Base-by-base conservation (phyloP, 2,888 invertebrate genomes). In the Drosophila fulvimacula region DNA sequence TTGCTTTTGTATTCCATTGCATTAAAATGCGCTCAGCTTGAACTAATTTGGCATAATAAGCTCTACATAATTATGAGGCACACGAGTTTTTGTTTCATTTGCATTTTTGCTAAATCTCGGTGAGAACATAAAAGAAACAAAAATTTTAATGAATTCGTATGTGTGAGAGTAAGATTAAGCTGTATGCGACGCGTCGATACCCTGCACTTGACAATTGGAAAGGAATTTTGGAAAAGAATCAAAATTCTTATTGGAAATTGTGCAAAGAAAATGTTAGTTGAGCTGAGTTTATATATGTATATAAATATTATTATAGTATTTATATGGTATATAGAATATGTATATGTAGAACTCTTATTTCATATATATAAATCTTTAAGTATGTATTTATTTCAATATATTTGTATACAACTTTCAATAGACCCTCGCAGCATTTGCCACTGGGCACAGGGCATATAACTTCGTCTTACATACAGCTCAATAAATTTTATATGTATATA, bases 31-130 rank as follows among this genome's bases (percentile, higher is more conserved):
- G 49, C 51, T 27, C 46, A 60, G 70, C 48, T 72, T 80, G 34
- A 69, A 79, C 67, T 76, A 77, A 77, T 79, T 85, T 82, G 72
- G 71, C 72, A 77, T 79, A 85, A 83, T 82, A 83, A 83, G 88
- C 88, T 82, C 86, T 69, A 48, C 63, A 51, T 69, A 52, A 42
- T 58, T 65, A 60, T 56, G 81, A 85, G 88, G 88, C 86, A 86
- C 81, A 63, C 71, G 66, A 70, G 49, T 63, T 68, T 38, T 52
- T 19, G 15, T 66, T 64, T 69, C 48, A 41, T 52, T 36, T 62
- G 34, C 48, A 48, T 69, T 65, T 73, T 60, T 52, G 30, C 17
- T 30, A 48, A 67, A 73, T 61, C 61, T 58, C 49, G 36, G n/a
- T 7, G 21, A 60, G 59, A 60, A 53, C 5, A 48, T 19, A 63